Conservation (phyloP, 2,113 vertebrate genomes). For the Centropus unirufus region DNA sequence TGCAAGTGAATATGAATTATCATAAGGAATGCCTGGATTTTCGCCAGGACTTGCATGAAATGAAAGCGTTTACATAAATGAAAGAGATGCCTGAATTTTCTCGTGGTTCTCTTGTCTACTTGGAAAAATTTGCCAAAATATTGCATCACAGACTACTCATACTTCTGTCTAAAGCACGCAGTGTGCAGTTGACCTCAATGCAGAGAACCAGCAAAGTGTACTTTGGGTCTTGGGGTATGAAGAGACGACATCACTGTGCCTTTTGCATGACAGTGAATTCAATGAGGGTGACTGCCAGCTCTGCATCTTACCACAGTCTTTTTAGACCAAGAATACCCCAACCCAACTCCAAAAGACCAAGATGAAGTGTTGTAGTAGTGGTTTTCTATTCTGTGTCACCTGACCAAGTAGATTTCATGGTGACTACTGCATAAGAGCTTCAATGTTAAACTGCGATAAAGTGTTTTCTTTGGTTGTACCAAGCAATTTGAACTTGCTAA, state of each 20-base stretch:
- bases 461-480: background rate
- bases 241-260: background rate
- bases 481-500: background rate
- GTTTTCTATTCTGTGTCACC: background rate
- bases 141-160: background rate
- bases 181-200: background rate
- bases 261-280: background rate
- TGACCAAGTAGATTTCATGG: background rate
- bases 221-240: background rate
- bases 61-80: background rate
- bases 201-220: background rate
- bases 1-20: conserved; percentile 18
- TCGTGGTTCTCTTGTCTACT: background rate
- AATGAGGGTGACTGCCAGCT: background rate
- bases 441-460: background rate
- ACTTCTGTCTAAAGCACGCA: background rate
- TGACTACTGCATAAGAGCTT: background rate
- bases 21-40: background rate
- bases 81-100: conserved; percentile 11
- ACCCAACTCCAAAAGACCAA: background rate
- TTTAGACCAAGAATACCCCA: background rate
- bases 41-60: background rate
- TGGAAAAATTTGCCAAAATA: background rate
- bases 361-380: background rate
- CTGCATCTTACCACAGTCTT: background rate